These are phyloP conservation scores for Gallinago paraguaiae DNA, from an alignment of 2,113 vertebrate genomes.

Conservation along the genomic window DNA sequence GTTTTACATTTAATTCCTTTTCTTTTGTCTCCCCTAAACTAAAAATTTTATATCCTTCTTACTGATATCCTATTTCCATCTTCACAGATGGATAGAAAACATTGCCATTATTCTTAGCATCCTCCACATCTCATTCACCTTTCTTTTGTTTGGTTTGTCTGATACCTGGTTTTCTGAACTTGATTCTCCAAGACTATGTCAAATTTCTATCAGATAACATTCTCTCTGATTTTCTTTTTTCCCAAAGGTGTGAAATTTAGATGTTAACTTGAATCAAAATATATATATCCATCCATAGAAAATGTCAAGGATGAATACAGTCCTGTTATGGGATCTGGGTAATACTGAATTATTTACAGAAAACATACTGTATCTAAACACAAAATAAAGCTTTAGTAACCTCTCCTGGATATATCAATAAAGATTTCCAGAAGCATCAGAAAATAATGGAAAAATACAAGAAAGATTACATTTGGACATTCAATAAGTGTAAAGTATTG, in stretches of 20 bases:
- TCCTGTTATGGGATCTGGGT: not conserved
- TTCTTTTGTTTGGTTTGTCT: not conserved
- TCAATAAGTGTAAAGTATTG: not conserved
- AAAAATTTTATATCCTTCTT: not conserved
- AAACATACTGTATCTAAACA: not conserved
- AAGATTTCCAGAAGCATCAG: not conserved
- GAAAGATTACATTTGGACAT: not conserved
- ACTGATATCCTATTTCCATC: not conserved
- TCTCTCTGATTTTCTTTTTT: not conserved
- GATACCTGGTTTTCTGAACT: not conserved
- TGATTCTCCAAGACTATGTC: not conserved
- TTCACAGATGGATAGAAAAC: not conserved
- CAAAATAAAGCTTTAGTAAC: not conserved
- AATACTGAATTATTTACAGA: not conserved
- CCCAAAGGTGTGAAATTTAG: not conserved
- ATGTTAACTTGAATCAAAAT: not conserved
- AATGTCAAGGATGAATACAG: not conserved
- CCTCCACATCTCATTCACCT: not conserved
- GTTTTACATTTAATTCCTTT: not conserved
- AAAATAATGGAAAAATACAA: not conserved
- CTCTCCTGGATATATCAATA: not conserved
- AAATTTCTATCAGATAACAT: not conserved
- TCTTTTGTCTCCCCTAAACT: not conserved
- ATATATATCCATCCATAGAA: not conserved
- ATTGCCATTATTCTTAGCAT: not conserved